Percentiles rank a stretch among this genome's conserved stretches.
These are phyloP conservation scores for Colossoma macropomum DNA, from an alignment of 2,113 vertebrate genomes.

Conservation along the genomic window DNA sequence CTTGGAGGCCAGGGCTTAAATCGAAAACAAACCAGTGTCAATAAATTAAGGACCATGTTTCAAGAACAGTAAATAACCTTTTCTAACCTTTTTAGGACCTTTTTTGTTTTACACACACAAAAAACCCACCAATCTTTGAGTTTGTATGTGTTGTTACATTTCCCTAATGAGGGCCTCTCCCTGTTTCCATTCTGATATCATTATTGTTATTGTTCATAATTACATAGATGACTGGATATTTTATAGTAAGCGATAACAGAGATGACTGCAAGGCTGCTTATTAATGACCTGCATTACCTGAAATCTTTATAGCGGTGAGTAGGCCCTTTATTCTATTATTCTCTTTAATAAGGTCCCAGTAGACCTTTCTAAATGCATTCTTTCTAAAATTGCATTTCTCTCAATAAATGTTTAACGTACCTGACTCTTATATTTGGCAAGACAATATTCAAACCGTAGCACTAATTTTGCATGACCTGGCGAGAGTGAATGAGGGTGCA, in stretches of 20 bases:
- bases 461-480: background rate
- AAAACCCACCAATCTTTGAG: background rate
- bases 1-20: slow-evolving; percentile 63
- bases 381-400: background rate
- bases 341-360: slow-evolving; percentile 7
- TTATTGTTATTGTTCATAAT: background rate
- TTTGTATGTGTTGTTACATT: background rate
- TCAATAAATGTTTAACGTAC: slow-evolving; percentile 12
- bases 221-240: slow-evolving; percentile 2
- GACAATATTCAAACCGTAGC: background rate
- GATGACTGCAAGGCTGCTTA: slow-evolving; percentile 10
- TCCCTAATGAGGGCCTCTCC: background rate
- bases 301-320: background rate
- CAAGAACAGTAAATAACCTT: slow-evolving; percentile 45
- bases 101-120: background rate
- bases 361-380: background rate
- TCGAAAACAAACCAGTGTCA: slow-evolving; percentile 71
- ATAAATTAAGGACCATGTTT: slow-evolving; percentile 70
- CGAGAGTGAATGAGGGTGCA: background rate
- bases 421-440: background rate
- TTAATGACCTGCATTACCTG: background rate
- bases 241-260: slow-evolving; percentile 8
- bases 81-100: background rate
- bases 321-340: slow-evolving; percentile 3
- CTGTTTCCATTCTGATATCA: background rate